Evolutionary conservation across 2,113 vertebrate species (phyloP).

Genomic region (Gopherus evgoodei): DNA sequence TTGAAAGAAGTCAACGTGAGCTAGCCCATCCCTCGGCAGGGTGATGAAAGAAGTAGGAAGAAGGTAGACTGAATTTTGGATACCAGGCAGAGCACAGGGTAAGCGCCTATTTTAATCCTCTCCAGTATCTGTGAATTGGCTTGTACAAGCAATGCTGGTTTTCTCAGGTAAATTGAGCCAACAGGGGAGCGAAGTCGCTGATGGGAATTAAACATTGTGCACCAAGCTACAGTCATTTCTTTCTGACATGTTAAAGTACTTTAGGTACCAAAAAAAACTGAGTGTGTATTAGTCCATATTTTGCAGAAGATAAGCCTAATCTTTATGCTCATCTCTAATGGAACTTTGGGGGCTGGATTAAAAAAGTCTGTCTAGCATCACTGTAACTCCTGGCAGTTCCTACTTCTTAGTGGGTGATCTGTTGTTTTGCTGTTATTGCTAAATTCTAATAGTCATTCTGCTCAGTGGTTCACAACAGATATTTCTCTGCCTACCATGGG

Average conservation of each 20-base stretch:
- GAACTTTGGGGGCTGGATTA: rapidly evolving
- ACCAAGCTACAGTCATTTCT: not conserved
- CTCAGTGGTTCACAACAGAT: not conserved
- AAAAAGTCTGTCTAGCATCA: constrained; percentile 5
- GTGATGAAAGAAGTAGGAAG: not conserved
- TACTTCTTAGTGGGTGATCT: not conserved
- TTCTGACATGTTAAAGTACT: not conserved
- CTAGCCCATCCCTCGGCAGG: not conserved
- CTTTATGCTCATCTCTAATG: not conserved
- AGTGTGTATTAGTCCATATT: not conserved
- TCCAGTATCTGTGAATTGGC: constrained; percentile 34
- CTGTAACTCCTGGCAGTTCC: not conserved
- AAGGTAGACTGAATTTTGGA: not conserved
- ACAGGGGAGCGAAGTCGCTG: not conserved
- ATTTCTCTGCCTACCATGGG: not conserved
- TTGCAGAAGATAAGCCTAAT: constrained; percentile 17
- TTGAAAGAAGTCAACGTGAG: not conserved
- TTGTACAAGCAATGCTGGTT: not conserved
- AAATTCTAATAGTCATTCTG: not conserved
- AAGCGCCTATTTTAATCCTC: constrained; percentile 27
- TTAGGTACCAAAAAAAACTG: constrained; percentile 21
- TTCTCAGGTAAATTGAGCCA: not conserved
- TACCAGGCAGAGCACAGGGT: not conserved
- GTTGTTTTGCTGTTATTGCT: not conserved
- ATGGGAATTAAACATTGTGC: not conserved